These are phyloP conservation scores for Drosophila hamatofila DNA, from an alignment of 2,888 invertebrate species.

Conservation along the genomic window DNA sequence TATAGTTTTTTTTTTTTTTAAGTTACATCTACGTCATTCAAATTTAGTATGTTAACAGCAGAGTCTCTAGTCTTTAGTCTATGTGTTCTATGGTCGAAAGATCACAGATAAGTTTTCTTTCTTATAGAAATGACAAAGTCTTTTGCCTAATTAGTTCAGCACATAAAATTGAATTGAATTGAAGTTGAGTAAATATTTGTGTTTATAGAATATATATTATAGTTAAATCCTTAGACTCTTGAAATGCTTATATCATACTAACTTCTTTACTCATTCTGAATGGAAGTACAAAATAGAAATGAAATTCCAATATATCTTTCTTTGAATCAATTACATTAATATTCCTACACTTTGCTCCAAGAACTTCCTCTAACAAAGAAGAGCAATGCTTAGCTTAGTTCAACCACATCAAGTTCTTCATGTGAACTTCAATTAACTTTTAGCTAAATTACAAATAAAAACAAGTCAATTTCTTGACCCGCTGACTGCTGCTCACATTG, in stretches of 20 bases:
- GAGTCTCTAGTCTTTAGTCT: background rate
- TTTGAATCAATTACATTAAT: too few species aligned
- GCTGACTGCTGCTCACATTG: conserved; percentile 7
- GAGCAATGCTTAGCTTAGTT: background rate
- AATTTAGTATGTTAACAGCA: too few species aligned
- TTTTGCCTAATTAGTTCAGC: background rate
- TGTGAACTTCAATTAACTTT: background rate
- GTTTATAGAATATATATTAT: background rate
- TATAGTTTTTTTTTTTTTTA: too few species aligned
- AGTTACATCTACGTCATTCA: too few species aligned
- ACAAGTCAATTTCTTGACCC: conserved; percentile 35
- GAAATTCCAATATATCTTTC: too few species aligned
- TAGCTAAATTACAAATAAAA: background rate
- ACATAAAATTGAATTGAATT: background rate
- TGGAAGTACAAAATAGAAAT: too few species aligned
- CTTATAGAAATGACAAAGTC: background rate
- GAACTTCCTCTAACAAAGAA: too few species aligned
- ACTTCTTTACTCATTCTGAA: background rate
- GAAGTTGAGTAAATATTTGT: too few species aligned
- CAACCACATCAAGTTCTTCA: background rate
- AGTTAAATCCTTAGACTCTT: background rate
- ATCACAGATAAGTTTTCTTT: too few species aligned
- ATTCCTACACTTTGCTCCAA: too few species aligned
- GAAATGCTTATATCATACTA: background rate
- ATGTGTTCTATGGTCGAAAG: background rate